These are phyloP conservation scores for Centrocercus urophasianus DNA, from an alignment of 2,113 vertebrate genomes.

Conservation along the genomic window DNA sequence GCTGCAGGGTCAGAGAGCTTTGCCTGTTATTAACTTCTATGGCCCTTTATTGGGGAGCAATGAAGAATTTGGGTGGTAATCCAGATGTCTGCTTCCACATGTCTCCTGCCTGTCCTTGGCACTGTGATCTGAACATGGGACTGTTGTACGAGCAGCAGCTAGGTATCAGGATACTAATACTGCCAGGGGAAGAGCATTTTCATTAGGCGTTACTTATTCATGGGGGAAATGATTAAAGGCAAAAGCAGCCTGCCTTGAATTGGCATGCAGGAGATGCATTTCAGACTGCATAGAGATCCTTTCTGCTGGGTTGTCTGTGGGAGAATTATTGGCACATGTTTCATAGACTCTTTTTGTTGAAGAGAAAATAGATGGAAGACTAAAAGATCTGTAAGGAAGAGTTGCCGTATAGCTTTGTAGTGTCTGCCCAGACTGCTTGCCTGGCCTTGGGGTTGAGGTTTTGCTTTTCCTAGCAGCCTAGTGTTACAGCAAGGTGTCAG, in stretches of 20 bases:
- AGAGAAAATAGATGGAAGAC: not conserved
- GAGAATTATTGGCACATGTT: not conserved
- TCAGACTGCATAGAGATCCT: not conserved
- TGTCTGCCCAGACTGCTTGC: not conserved
- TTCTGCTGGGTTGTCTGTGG: not conserved
- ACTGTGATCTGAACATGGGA: not conserved
- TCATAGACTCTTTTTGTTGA: not conserved
- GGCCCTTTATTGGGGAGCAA: not conserved
- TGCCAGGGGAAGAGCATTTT: not conserved
- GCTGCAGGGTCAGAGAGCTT: not conserved
- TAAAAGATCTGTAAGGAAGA: not conserved
- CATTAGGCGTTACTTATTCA: constrained; percentile 23
- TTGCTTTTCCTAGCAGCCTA: not conserved
- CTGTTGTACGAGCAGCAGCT: not conserved
- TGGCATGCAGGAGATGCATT: not conserved
- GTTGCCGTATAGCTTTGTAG: not conserved
- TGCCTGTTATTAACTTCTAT: accelerated
- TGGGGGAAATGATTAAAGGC: not conserved
- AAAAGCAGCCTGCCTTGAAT: not conserved
- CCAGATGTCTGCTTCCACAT: not conserved
- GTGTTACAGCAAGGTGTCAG: not conserved
- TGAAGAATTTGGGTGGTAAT: not conserved
- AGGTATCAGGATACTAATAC: constrained; percentile 17
- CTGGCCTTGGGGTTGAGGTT: not conserved
- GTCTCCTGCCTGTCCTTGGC: not conserved